Base-by-base conservation (phyloP, 2,888 invertebrate genomes). In the Kryphioiulus occultus region DNA sequence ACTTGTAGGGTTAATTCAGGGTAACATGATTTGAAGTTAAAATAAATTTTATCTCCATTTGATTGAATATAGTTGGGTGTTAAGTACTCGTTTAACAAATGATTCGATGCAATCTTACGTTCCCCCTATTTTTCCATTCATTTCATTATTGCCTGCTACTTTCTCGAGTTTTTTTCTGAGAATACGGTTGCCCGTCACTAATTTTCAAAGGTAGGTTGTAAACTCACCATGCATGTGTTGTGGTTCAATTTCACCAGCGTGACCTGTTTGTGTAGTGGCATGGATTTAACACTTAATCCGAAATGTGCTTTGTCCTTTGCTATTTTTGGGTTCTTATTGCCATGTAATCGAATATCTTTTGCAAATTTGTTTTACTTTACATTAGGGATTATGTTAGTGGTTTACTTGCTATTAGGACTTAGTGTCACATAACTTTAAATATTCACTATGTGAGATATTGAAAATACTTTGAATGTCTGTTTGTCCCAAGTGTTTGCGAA, bases 141-240 rank as follows among this genome's bases (percentile, higher is more conserved):
- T 84, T 85, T 85, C 85, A 35, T 85, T 44, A 22, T 85, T 85
- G 85, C 85, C 39, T 85, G 85, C 39, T 85, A 78, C 85, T 39
- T 85, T 44, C 85, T 85, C 44, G n/a, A 42, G 85, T 85, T 85
- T 85, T 85, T 39, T 85, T 85, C 84, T 85, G 85, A 85, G 85
- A 85, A 85, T 85, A 32, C 85, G 85, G 44, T 78, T 39, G 85
- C 85, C 39, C 85, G n/a, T 85, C 85, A 85, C 85, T 85, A 85
- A 85, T 85, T 42, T 44, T 85, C 44, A 42, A 39, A 85, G 85
- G 85, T 85, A 85, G 39, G 85, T 42, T 39, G 12, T 26, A 42
- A 39, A 22, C 10, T 85, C 39, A 85, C 39, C 39, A 39, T 85
- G 39, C 85, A 85, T 15, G 35, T 9, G 32, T 39, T 26, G 35